Evolutionary conservation across 2,888 invertebrate genomes (phyloP).

Genomic region (Dugesia japonica): DNA sequence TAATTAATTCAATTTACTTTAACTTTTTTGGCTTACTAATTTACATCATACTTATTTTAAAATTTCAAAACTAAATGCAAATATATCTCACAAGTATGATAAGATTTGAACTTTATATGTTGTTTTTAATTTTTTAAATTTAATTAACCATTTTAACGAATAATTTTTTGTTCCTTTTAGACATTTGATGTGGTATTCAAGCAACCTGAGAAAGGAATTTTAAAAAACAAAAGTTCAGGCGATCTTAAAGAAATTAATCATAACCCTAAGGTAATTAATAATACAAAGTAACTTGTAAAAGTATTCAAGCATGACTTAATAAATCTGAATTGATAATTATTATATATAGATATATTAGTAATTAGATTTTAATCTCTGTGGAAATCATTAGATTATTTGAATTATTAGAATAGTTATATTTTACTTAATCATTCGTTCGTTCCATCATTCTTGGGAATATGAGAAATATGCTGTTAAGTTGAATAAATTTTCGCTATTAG

Average conservation of each 20-base stretch:
- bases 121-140: too few species aligned
- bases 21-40: too few species aligned
- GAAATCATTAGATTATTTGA: background rate
- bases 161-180: background rate
- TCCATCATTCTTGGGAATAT: background rate
- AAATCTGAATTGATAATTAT: background rate
- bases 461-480: background rate
- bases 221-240: slow-evolving; percentile 34
- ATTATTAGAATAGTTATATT: background rate
- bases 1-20: too few species aligned
- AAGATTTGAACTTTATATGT: too few species aligned
- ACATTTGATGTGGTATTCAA: background rate
- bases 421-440: background rate
- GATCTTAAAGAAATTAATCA: slow-evolving; percentile 30
- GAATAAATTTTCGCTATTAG: background rate
- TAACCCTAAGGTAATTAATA: background rate
- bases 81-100: too few species aligned
- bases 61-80: too few species aligned
- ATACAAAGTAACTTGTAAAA: background rate
- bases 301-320: background rate
- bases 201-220: slow-evolving; percentile 34
- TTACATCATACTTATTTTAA: too few species aligned
- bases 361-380: background rate
- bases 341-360: background rate
- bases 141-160: too few species aligned